phyloP scores from a whole-genome alignment of 2,797 vertebrate genomes.

The Acropternis orthonyx region DNA sequence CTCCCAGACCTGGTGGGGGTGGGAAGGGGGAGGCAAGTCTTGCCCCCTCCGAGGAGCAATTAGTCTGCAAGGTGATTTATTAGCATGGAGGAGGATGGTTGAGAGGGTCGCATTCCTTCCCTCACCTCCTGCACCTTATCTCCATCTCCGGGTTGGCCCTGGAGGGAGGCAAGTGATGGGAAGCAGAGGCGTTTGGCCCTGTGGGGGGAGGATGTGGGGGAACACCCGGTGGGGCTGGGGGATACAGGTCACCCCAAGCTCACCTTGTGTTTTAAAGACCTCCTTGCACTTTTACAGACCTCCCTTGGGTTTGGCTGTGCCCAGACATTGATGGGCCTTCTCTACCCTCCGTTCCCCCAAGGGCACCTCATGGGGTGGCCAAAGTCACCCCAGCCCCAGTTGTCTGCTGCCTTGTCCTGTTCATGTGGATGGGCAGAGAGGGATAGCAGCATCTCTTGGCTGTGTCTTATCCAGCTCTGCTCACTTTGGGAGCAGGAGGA shows the following conservation, averaged over 20 bases:
- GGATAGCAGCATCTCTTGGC: not conserved
- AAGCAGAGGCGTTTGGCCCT: constrained; percentile 11
- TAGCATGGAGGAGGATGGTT: not conserved
- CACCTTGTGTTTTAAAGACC: not conserved
- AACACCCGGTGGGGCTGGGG: not conserved
- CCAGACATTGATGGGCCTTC: not conserved
- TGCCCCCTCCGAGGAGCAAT: not conserved
- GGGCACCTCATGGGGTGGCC: not conserved
- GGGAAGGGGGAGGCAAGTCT: not conserved
- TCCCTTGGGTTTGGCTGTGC: rapidly evolving
- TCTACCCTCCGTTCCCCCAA: not conserved
- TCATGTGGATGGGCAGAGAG: rapidly evolving
- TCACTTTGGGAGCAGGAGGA: not conserved
- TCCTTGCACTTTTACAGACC: not conserved
- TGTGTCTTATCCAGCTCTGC: not conserved
- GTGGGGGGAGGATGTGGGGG: not conserved
- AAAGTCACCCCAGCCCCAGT: not conserved
- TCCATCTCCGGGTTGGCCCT: not conserved
- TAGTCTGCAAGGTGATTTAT: constrained; percentile 48
- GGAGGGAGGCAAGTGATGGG: not conserved
- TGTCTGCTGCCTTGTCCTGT: not conserved
- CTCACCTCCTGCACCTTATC: constrained; percentile 40
- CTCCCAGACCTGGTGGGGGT: not conserved
- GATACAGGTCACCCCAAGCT: not conserved
- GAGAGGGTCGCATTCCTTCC: constrained; percentile 46